Evolutionary conservation across 2,113 vertebrate species (phyloP).

Genomic region (Cryptotis parvus): DNA sequence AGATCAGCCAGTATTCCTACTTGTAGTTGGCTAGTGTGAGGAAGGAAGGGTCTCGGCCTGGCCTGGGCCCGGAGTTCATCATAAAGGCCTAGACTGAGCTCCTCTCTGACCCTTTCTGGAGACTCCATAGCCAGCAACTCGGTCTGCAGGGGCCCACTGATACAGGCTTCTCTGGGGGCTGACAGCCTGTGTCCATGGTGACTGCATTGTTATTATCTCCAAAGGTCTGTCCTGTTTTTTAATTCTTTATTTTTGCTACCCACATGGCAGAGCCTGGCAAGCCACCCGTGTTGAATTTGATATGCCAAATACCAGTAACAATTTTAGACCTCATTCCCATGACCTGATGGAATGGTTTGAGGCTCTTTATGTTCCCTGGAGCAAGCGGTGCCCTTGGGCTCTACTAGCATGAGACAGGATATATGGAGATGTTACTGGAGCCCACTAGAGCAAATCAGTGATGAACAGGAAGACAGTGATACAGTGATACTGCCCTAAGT

Average conservation of each 20-base stretch:
- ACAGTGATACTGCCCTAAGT: too few species aligned
- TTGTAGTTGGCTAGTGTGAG: slow-evolving; percentile 87
- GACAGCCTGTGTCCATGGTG: slow-evolving; percentile 80
- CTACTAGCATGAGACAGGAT: too few species aligned
- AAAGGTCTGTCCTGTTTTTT: slow-evolving; percentile 83
- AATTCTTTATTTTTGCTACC: slow-evolving; percentile 79
- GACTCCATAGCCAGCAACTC: slow-evolving; percentile 69
- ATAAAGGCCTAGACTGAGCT: neutral
- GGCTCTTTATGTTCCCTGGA: too few species aligned
- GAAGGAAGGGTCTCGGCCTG: slow-evolving; percentile 12
- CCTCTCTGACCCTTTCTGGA: slow-evolving; percentile 35
- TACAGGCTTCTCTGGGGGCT: slow-evolving; percentile 79
- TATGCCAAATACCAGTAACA: too few species aligned
- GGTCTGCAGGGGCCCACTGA: slow-evolving; percentile 72
- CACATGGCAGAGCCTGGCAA: too few species aligned
- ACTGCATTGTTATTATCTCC: slow-evolving; percentile 86
- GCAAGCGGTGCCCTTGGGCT: too few species aligned
- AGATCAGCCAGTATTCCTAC: slow-evolving; percentile 97
- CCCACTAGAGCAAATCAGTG: too few species aligned
- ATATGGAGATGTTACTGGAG: too few species aligned
- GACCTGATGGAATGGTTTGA: too few species aligned
- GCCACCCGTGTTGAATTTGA: too few species aligned
- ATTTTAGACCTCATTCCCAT: too few species aligned
- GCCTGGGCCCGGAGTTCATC: slow-evolving; percentile 60
- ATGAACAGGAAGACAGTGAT: too few species aligned